These are phyloP conservation scores for Drosophila asahinai DNA, from an alignment of 1,140 invertebrate species.

Conservation along the genomic window DNA sequence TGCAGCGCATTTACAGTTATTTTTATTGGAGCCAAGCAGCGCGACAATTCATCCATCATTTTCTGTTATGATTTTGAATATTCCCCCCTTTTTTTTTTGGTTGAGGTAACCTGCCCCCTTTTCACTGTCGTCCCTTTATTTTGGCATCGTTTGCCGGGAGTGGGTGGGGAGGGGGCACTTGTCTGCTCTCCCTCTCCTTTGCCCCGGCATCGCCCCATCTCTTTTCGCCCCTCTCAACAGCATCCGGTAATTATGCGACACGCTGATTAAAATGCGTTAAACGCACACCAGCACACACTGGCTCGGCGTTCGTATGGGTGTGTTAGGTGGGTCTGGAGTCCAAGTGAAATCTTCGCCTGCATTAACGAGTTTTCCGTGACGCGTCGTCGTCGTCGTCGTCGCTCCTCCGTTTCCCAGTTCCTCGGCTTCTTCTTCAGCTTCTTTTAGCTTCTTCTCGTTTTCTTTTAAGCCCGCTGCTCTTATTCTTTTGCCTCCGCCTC, in stretches of 20 bases:
- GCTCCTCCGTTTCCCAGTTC: constrained; percentile 64
- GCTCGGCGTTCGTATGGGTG: constrained; percentile 7
- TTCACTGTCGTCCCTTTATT: constrained; percentile 10
- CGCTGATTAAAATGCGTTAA: constrained; percentile 82
- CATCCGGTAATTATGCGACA: constrained; percentile 83
- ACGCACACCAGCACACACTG: constrained; percentile 47
- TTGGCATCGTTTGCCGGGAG: constrained; percentile 46
- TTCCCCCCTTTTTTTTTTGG: constrained; percentile 17
- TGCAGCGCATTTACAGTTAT: constrained; percentile 78
- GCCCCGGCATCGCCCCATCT: constrained; percentile 8
- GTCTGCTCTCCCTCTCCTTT: constrained; percentile 11
- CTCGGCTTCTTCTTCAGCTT: constrained; percentile 31
- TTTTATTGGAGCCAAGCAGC: constrained; percentile 83
- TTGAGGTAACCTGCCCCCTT: constrained; percentile 12
- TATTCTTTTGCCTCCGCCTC: constrained; percentile 68
- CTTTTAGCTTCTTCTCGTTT: constrained; percentile 50
- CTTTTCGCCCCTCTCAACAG: constrained; percentile 57
- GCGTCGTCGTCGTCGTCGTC: constrained; percentile 40
- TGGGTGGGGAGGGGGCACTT: constrained; percentile 16
- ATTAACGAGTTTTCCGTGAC: constrained; percentile 82
- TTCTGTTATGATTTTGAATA: constrained; percentile 81
- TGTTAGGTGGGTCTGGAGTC: constrained; percentile 72
- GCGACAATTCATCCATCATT: constrained; percentile 83
- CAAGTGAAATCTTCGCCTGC: constrained; percentile 81
- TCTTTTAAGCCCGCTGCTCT: constrained; percentile 66